phyloP scores from a whole-genome alignment of 2,113 vertebrate genomes.

The Cyanoderma ruficeps region DNA sequence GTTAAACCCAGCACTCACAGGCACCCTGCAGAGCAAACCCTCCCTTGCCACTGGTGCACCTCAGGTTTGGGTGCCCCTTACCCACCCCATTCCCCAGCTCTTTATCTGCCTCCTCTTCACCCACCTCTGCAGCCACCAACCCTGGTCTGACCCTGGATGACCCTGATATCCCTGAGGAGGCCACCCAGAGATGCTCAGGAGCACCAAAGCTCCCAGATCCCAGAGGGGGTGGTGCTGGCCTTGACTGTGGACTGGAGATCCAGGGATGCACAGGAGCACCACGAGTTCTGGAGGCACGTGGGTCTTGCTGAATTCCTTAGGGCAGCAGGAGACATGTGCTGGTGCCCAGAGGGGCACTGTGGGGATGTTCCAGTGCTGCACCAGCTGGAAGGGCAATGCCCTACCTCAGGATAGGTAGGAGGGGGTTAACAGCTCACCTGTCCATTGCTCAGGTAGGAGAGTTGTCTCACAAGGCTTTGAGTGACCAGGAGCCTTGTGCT shows the following conservation, averaged over 20 bases:
- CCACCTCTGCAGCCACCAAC: background rate
- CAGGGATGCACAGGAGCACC: background rate
- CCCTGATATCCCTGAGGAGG: background rate
- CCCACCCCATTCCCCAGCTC: background rate
- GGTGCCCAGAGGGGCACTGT: background rate
- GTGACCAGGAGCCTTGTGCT: background rate
- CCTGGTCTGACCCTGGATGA: background rate
- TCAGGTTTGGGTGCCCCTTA: background rate
- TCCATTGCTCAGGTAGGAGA: background rate
- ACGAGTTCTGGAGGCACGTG: rapidly evolving
- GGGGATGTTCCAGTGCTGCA: background rate
- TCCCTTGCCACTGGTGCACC: background rate
- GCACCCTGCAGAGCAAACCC: background rate
- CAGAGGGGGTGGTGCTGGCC: background rate
- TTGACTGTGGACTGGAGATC: background rate
- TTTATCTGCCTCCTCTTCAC: background rate
- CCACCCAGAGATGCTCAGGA: background rate
- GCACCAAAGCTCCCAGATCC: background rate
- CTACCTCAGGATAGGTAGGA: background rate
- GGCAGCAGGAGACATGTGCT: background rate
- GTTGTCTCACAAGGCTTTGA: background rate
- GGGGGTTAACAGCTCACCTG: background rate
- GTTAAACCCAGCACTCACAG: background rate
- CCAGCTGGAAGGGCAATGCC: background rate
- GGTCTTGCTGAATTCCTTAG: background rate